Evolutionary conservation across 2,113 vertebrate species (phyloP).

Genomic region (Rhynchomys soricoides): DNA sequence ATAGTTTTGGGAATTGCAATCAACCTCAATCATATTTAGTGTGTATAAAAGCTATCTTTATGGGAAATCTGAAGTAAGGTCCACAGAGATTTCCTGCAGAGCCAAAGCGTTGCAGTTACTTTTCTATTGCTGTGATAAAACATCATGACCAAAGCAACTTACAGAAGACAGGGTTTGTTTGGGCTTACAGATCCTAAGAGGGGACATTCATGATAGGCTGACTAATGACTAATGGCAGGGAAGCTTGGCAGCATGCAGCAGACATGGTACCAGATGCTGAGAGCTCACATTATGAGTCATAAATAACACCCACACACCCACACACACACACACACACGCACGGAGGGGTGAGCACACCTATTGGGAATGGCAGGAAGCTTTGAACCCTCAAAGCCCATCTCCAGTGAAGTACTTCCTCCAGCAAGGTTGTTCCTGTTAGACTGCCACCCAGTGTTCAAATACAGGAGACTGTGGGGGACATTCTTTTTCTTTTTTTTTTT

Average conservation of each 20-base stretch:
- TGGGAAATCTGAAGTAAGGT: conserved; percentile 74
- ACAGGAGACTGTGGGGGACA: neutral
- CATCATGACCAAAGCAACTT: neutral
- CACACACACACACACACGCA: neutral
- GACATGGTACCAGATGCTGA: neutral
- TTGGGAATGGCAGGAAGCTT: neutral
- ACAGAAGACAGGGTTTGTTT: neutral
- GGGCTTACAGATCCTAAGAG: neutral
- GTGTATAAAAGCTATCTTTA: conserved; percentile 73
- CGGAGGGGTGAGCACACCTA: neutral
- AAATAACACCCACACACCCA: neutral
- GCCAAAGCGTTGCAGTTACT: neutral
- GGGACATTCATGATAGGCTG: too few species aligned
- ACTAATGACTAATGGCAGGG: neutral
- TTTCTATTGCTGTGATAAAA: neutral
- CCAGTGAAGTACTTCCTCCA: neutral
- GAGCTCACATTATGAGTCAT: neutral
- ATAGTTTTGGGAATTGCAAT: conserved; percentile 78
- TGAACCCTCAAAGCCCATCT: neutral
- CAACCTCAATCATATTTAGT: conserved; percentile 69
- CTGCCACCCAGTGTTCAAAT: neutral
- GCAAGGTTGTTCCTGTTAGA: neutral
- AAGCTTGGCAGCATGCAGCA: too few species aligned
- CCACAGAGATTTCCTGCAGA: conserved; percentile 70
- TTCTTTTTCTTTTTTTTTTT: too few species aligned